Evolutionary conservation across 2,888 invertebrate genomes (phyloP).

Genomic region (Xestia ashworthii): DNA sequence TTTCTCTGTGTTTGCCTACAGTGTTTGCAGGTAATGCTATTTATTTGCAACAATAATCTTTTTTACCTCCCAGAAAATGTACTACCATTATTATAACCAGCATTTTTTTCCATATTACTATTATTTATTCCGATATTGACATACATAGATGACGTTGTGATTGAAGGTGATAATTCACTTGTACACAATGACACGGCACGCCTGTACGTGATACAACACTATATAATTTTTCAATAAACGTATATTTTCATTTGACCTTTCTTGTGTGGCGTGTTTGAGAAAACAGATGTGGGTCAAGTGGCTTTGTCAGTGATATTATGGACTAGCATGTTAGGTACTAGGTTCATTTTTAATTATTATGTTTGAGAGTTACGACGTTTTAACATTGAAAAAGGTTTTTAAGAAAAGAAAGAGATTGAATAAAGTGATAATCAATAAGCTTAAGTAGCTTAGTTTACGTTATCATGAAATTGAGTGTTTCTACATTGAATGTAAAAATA

Average conservation of each 20-base stretch:
- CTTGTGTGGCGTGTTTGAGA: constrained; percentile 68
- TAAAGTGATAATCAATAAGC: not conserved
- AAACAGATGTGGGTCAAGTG: constrained; percentile 76
- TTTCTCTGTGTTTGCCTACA: not conserved
- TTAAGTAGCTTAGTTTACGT: not conserved
- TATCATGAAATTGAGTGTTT: constrained; percentile 10
- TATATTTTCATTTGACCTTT: constrained; percentile 75
- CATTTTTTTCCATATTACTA: constrained; percentile 22
- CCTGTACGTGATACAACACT: constrained; percentile 65
- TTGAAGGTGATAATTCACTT: constrained; percentile 66
- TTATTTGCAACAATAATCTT: not conserved
- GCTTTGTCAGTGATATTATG: constrained; percentile 55
- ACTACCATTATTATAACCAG: not conserved
- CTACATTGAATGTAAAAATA: constrained; percentile 34
- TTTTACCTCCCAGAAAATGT: not conserved
- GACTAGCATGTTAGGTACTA: constrained; percentile 39
- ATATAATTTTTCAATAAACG: constrained; percentile 74
- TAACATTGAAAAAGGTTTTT: not conserved
- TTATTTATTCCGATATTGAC: constrained; percentile 48
- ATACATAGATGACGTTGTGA: constrained; percentile 43
- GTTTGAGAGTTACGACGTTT: not conserved
- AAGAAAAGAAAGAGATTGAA: not conserved
- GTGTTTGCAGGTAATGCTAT: not conserved
- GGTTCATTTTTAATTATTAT: constrained; percentile 35
- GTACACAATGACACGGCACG: constrained; percentile 63